These are phyloP conservation scores for Mycalesis mineus DNA, from an alignment of 2,888 invertebrate species.

Conservation along the genomic window DNA sequence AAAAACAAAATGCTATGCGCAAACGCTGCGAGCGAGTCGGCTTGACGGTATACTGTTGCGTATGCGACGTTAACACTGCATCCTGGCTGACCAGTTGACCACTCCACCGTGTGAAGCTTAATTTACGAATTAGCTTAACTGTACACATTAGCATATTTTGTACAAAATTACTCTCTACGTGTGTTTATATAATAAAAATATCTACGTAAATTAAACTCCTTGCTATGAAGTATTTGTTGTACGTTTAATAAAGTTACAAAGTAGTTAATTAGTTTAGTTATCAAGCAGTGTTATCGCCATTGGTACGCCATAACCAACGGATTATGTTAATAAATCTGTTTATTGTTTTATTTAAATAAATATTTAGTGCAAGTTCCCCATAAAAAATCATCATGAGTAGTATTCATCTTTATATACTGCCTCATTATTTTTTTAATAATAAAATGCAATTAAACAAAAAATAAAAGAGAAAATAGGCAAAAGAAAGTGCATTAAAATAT, in stretches of 20 bases:
- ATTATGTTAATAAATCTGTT: conserved; percentile 44
- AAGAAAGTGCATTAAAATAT: conserved; percentile 63
- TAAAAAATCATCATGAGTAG: conserved; percentile 53
- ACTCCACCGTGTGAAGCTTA: conserved; percentile 25
- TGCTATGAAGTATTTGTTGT: not conserved
- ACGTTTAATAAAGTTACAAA: conserved; percentile 17
- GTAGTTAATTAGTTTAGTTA: conserved; percentile 60
- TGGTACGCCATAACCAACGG: conserved; percentile 60
- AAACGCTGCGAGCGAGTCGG: conserved; percentile 66
- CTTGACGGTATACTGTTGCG: conserved; percentile 54
- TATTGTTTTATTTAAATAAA: conserved; percentile 57
- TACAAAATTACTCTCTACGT: not conserved
- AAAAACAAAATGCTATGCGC: conserved; percentile 78
- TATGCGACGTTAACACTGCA: conserved; percentile 69
- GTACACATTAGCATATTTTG: not conserved
- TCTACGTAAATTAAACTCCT: conserved; percentile 14
- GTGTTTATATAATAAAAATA: not conserved
- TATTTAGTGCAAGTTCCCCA: conserved; percentile 66
- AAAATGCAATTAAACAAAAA: conserved; percentile 60
- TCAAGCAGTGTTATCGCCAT: conserved; percentile 74
- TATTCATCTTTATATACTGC: conserved; percentile 62
- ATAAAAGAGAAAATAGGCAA: conserved; percentile 58
- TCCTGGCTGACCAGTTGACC: conserved; percentile 35
- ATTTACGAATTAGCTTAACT: conserved; percentile 21
- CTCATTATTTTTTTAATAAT: conserved; percentile 51